phyloP scores from a whole-genome alignment of 1,140 invertebrate species.

The Drosophila pachea region DNA sequence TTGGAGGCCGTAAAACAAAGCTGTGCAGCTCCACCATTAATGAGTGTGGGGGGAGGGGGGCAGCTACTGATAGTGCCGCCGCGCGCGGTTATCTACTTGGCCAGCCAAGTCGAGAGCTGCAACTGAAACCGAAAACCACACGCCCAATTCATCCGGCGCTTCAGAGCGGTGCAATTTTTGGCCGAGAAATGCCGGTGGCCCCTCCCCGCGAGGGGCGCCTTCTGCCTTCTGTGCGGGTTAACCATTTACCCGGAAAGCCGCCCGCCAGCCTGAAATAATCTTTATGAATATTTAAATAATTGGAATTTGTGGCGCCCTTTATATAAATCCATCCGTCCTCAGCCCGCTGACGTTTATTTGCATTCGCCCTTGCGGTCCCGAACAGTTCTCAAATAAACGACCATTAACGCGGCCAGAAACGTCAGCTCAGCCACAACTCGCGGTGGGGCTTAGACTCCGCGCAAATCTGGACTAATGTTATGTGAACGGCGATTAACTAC shows the following conservation, averaged over 20 bases:
- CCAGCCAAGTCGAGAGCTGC: background rate
- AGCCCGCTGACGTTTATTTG: background rate
- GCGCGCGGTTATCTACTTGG: constrained; percentile 20
- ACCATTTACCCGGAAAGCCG: constrained; percentile 30
- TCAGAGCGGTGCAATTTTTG: constrained; percentile 16
- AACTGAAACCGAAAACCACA: constrained; percentile 25
- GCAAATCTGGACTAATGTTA: no score
- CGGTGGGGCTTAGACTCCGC: no score
- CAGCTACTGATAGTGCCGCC: constrained; percentile 68
- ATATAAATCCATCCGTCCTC: constrained; percentile 22
- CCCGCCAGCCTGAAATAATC: constrained; percentile 42
- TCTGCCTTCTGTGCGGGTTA: constrained; percentile 13
- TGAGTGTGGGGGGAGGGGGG: no score
- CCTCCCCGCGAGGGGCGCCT: no score
- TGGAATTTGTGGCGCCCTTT: constrained; percentile 35
- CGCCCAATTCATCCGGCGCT: no score
- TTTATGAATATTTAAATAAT: constrained; percentile 49
- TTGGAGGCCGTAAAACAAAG: constrained; percentile 68
- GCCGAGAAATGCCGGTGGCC: no score
- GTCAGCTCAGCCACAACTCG: background rate
- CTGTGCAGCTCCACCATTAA: constrained; percentile 12
- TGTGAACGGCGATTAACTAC: no score
- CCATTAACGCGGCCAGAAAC: background rate
- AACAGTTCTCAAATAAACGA: background rate
- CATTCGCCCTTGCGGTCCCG: background rate